Evolutionary conservation across 2,113 vertebrate genomes (phyloP), one percentile per base, ranked within the genome.

Genomic region (Cololabis saira): DNA sequence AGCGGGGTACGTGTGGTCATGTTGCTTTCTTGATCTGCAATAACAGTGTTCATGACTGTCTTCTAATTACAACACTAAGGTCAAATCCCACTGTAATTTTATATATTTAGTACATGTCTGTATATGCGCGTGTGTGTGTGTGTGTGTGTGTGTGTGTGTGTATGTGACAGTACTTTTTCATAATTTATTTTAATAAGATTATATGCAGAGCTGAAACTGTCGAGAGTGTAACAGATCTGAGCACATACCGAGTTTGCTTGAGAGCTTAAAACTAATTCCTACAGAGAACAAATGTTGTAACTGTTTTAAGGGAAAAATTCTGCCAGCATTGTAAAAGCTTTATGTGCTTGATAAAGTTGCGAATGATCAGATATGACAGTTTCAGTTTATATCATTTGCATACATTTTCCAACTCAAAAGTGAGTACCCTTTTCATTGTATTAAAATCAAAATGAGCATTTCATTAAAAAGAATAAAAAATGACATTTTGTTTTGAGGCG

Each of bases 1-100:
- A 90, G 76, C 48, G 6, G 18, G 43, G 80, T 61, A 60, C 81
- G 68, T 3, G 27, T 81, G 81, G 87, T 87, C 56, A 67, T 45
- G 52, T 40, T 67, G 44, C 56, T 62, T 67, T 62, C 73, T 60
- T 63, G 73, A 78, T 55, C 78, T 64, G 69, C 5, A 27, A 57
- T 43, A 54, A 44, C 47, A 53, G 45, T 30, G 50, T 81, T 61
- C 0, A 0, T 56, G 50, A 37, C 67, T 68, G 42, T 19, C 63
- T 58, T 66, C 17, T 69, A 68, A 78, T 67, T 74, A 61, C 10
- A 40, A 37, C 12, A 17, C 37, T 50, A 40, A 78, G 55, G 67
- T 78, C 53, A 75, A 59, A 17, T 52, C 1, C 2, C 16, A 15
- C 2, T 21, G 12, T 27, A 24, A 45, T n/a, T 5, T 40, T 15